Base-by-base conservation (phyloP, 2,113 vertebrate genomes). In the Tychaedon coryphoeus region DNA sequence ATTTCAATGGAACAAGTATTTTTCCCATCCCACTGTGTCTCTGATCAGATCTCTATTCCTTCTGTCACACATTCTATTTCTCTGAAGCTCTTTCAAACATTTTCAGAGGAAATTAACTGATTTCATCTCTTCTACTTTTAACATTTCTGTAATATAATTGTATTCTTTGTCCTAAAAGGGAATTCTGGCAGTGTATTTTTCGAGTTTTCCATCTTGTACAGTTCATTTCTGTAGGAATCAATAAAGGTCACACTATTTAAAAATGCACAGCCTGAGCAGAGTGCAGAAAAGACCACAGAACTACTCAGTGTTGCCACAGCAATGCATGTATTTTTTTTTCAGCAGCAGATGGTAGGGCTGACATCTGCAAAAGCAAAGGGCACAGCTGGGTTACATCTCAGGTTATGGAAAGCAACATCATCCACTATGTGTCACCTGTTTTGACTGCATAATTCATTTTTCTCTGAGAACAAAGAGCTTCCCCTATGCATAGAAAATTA, bases 281-380 rank as follows among this genome's bases (percentile, higher is more conserved):
- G 88, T 43, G 60, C 79, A 88, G 69, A 90, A 61, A 48, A 40
- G 71, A 80, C 60, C 93, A 64, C 56, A 36, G 85, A 86, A 23
- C 54, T 66, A 66, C 80, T 95, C 70, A 47, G 89, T 86, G 94
- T 95, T 96, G 90, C 92, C 95, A 95, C 94, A 90, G 91, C 5
- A 9, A 96, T 90, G 86, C 65, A 60, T 82, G 81, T 22, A 4
- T 25, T 70, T 61, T 34, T 56, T 73, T 92, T 83, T 92, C 79
- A 86, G 80, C 66, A 92, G 95, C 95, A 96, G 96, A 96, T 96
- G 96, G 93, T 91, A 54, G 25, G 8, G 95, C 90, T 96, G 95
- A 96, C 90, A 97, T 92, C 96, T 96, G 95, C 91, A 94, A 93
- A 96, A 96, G 88, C 92, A 96, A 92, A 96, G 94, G 96, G 92